Conservation (phyloP, 1,140 invertebrate genomes). For the Oreohelix idahoensis region DNA sequence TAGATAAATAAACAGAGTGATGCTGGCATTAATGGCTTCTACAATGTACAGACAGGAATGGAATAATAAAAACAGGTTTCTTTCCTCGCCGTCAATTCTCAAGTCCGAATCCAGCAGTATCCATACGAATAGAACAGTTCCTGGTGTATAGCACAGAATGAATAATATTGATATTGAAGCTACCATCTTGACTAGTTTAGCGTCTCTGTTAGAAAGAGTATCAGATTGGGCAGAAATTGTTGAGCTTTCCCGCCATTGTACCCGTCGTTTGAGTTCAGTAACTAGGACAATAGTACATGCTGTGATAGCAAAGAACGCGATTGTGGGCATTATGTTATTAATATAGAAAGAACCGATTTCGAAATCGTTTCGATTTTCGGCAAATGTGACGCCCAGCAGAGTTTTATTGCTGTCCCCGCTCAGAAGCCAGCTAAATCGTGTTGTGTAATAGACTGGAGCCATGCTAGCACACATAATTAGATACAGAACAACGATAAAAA, state of each 20-base stretch:
- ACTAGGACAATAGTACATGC: background rate
- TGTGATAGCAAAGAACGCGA: background rate
- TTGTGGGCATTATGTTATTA: conserved; percentile 4
- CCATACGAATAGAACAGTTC: conserved; percentile 10
- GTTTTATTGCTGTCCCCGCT: background rate
- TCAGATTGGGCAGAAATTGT: background rate
- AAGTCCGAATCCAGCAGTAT: background rate
- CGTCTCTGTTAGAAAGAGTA: background rate
- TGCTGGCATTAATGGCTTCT: conserved; percentile 18
- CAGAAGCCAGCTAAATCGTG: background rate
- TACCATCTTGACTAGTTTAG: conserved; percentile 4
- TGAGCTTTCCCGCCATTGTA: background rate
- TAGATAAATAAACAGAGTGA: background rate
- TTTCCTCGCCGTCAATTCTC: background rate
- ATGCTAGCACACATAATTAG: background rate
- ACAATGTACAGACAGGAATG: background rate
- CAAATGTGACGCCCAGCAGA: background rate
- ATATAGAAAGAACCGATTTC: conserved; percentile 11
- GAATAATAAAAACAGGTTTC: background rate
- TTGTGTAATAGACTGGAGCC: background rate
- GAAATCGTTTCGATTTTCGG: conserved; percentile 1
- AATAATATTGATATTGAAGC: background rate
- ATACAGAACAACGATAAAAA: background rate
- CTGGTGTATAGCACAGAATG: conserved; percentile 19
- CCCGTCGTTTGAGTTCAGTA: background rate